Percentiles rank a stretch among this genome's conserved stretches.
Conservation (phyloP, 2,113 vertebrate genomes). For the Oreochromis niloticus region DNA sequence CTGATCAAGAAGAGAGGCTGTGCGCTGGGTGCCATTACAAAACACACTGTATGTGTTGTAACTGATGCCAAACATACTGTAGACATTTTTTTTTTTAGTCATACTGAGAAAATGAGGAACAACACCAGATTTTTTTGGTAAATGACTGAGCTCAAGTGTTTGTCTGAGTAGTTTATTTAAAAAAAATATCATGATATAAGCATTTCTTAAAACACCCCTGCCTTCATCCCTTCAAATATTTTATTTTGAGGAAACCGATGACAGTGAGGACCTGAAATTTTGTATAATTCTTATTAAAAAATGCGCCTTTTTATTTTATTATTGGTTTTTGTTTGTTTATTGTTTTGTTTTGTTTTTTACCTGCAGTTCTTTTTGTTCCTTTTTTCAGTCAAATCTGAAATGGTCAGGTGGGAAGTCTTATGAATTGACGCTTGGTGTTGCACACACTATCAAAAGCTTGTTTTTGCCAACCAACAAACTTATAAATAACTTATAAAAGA, state of each 20-base stretch:
- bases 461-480: not conserved
- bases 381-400: not conserved
- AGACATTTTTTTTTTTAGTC: not conserved
- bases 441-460: not conserved
- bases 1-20: not conserved
- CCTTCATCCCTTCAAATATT: not conserved
- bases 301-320: not conserved
- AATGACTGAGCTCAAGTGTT: not conserved
- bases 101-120: not conserved
- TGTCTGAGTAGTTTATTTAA: not conserved
- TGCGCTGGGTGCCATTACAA: not conserved
- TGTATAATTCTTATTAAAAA: not conserved
- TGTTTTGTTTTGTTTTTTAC: not conserved
- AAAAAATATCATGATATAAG: not conserved
- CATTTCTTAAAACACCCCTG: not conserved
- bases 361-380: not conserved
- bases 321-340: rapidly evolving
- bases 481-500: not conserved
- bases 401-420: not conserved
- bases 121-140: not conserved
- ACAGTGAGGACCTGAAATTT: not conserved
- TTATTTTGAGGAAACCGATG: not conserved
- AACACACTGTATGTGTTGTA: not conserved
- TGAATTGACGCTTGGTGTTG: not conserved
- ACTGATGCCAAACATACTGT: not conserved